Evolutionary conservation across 2,888 invertebrate genomes (phyloP).

Genomic region (Pammene fasciana): DNA sequence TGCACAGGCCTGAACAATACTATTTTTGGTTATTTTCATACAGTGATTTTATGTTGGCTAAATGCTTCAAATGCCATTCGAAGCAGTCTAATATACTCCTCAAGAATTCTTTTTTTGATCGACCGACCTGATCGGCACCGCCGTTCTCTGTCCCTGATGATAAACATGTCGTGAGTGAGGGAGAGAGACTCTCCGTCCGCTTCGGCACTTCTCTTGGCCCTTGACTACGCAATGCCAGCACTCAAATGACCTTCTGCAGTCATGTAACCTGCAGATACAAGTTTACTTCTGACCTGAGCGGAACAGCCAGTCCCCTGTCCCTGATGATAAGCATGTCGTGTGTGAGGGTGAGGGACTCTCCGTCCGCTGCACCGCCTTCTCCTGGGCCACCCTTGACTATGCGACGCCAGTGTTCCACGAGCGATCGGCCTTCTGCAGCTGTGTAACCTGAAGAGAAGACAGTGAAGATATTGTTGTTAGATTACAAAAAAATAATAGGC

Average conservation of each 20-base stretch:
- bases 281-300: slow-evolving; percentile 61
- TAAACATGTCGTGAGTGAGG: slow-evolving; percentile 64
- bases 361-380: slow-evolving; percentile 61
- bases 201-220: slow-evolving; percentile 60
- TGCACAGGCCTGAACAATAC: no score
- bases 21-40: no score
- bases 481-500: no score
- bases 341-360: slow-evolving; percentile 62
- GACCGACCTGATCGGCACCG: slow-evolving; percentile 59
- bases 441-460: slow-evolving; percentile 57
- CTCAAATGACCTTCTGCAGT: slow-evolving; percentile 47
- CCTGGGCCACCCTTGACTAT: slow-evolving; percentile 55
- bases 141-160: slow-evolving; percentile 54
- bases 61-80: no score
- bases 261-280: slow-evolving; percentile 58
- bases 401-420: slow-evolving; percentile 60
- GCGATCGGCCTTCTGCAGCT: slow-evolving; percentile 46
- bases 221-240: slow-evolving; percentile 57
- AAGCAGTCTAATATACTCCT: no score
- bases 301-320: slow-evolving; percentile 53
- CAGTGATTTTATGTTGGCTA: no score
- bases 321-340: slow-evolving; percentile 67
- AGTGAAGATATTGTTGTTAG: no score
- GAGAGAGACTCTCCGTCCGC: slow-evolving; percentile 64
- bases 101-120: no score